A percentile compares a stretch with the other conserved stretches of the same genome.
Evolutionary conservation across 2,888 invertebrate genomes (phyloP).

Genomic region (Netelia melanura): DNA sequence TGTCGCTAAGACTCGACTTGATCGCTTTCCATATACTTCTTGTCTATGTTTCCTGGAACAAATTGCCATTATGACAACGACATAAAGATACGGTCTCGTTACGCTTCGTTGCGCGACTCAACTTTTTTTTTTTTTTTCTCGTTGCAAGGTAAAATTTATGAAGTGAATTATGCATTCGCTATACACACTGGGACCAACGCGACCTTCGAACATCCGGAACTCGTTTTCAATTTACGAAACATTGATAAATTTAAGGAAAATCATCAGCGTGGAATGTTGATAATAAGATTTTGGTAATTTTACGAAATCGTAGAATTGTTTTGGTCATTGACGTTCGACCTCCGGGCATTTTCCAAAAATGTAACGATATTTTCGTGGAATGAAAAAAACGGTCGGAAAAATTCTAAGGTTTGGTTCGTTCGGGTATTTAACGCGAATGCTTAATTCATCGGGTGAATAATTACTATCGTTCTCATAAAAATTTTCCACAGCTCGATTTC

Average conservation of each 20-base stretch:
- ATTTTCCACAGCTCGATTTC: neutral
- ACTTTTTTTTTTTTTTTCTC: conserved; percentile 30
- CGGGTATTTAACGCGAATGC: no score
- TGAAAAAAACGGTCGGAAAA: neutral
- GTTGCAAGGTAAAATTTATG: neutral
- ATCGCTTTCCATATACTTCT: conserved; percentile 27
- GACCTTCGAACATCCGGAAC: conserved; percentile 29
- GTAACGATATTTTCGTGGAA: neutral
- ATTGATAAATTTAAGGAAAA: conserved; percentile 13
- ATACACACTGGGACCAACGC: neutral
- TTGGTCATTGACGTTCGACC: no score
- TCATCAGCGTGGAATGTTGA: neutral
- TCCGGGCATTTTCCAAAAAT: neutral
- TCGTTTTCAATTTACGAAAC: neutral
- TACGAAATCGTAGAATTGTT: no score
- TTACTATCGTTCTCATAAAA: neutral
- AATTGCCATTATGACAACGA: conserved; percentile 27
- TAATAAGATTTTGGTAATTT: no score
- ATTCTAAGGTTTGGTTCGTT: no score
- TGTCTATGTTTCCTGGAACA: conserved; percentile 3
- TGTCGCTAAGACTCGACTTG: conserved; percentile 33
- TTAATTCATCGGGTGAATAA: no score
- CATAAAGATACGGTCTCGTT: neutral
- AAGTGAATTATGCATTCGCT: neutral
- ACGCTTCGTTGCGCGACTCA: neutral